Evolutionary conservation across 2,888 invertebrate genomes (phyloP), one percentile per base, ranked within the genome.

Genomic region (Phalera bucephala): DNA sequence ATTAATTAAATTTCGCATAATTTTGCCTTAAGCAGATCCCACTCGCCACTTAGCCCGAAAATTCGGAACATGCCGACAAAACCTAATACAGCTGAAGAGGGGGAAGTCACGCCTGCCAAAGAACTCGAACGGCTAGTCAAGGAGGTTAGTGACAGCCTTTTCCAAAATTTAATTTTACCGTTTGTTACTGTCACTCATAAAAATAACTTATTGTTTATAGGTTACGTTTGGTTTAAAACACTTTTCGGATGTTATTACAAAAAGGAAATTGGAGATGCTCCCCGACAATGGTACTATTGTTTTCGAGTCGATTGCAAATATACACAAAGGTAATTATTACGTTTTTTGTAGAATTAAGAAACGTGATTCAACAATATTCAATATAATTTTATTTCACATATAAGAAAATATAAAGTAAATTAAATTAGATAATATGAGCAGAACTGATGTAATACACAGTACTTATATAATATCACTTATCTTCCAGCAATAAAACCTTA

Each of bases 201-300:
- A 25, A 20, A 37, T 32, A 17, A 33, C 27, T 7, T 37, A 52
- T 59, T 52, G 50, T 60, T 32, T 36, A 20, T 74, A 89, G 89
- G 89, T 89, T 57, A 87, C 85, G 62, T 87, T 87, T 64, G 88
- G 88, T 28, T 89, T 98, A 54, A 94, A 95, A 73, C 97, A 97
- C 88, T 96, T 98, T 81, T 93, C 95, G 64, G 97, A 97, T 90
- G 97, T 97, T 45, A 96, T 98, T 56, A 93, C 95, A 44, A 97
- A 97, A 86, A 94, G 96, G 80, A 97, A 96, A 82, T 91, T 97
- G 68, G 97, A 97, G 90, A 96, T 98, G 93, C 90, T 98, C 61
- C 96, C 97, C 1, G 97, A 97, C 48, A 97, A 97, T 81, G 97
- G 97, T 47, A 97, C 97, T 31, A 95, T 98, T 65, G 96, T 98